phyloP scores from a whole-genome alignment of 1,140 invertebrate species.

The Aphelenchoides besseyi region DNA sequence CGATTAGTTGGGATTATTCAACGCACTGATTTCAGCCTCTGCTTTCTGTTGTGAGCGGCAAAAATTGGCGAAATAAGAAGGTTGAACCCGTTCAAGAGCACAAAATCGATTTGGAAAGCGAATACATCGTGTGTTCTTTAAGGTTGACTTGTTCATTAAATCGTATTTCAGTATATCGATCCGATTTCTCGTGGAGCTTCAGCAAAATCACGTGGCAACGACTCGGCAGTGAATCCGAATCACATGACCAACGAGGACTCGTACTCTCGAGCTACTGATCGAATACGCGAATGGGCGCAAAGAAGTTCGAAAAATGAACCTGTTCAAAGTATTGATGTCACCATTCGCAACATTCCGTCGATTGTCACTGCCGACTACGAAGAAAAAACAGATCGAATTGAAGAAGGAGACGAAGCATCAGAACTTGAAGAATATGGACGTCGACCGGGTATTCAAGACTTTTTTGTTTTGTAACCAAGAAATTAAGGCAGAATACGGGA shows the following conservation, averaged over 20 bases:
- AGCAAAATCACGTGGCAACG: constrained; percentile 34
- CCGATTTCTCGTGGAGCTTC: constrained; percentile 46
- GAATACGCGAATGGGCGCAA: constrained; percentile 34
- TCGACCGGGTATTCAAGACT: not conserved
- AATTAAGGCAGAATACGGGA: not conserved
- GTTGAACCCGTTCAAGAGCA: constrained; percentile 40
- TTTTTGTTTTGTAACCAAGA: not conserved
- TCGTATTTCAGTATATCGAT: constrained; percentile 48
- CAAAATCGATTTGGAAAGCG: constrained; percentile 26
- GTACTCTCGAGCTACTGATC: constrained; percentile 15
- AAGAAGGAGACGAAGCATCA: not conserved
- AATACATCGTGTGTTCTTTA: constrained; percentile 27
- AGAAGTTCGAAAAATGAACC: constrained; percentile 19
- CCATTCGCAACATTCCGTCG: not conserved
- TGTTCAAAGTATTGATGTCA: not conserved
- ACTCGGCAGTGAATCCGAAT: not conserved
- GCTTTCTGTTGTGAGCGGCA: constrained; percentile 3
- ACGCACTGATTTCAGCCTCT: constrained; percentile 8
- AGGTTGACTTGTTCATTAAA: not conserved
- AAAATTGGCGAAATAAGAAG: constrained; percentile 31
- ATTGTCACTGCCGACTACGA: constrained; percentile 15
- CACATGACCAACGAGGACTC: constrained; percentile 22
- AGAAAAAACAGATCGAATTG: constrained; percentile 5
- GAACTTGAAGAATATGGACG: constrained; percentile 17
- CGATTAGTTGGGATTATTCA: constrained; percentile 3